These are phyloP conservation scores for Callopanchax toddi DNA, from an alignment of 2,113 vertebrate species.

Conservation along the genomic window DNA sequence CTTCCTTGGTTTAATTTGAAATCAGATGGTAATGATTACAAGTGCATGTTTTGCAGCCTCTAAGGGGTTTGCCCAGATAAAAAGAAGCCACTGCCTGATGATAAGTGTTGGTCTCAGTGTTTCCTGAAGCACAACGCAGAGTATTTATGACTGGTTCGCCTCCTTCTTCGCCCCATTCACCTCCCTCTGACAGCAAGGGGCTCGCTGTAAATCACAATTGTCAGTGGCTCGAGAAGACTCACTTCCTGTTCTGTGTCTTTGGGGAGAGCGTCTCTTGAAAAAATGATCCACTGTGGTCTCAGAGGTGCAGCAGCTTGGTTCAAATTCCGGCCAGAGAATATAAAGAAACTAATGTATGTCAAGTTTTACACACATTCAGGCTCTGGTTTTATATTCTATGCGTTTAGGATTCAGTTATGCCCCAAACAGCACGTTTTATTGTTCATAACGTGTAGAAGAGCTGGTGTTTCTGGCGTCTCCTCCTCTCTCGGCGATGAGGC, in stretches of 20 bases:
- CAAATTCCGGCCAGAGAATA: constrained; percentile 9
- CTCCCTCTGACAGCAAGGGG: constrained; percentile 44
- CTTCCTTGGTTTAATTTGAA: constrained; percentile 7
- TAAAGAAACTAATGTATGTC: constrained; percentile 12
- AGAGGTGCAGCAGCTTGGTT: constrained; percentile 17
- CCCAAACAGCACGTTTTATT: too few species aligned
- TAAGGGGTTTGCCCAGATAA: constrained; percentile 34
- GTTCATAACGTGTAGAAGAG: too few species aligned
- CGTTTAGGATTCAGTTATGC: too few species aligned
- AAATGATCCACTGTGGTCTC: constrained; percentile 20
- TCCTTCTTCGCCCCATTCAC: constrained; percentile 35
- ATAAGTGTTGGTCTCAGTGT: constrained; percentile 34
- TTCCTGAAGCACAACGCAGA: constrained; percentile 50
- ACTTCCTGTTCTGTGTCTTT: constrained; percentile 33
- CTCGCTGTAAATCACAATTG: constrained; percentile 61
- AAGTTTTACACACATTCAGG: constrained; percentile 13
- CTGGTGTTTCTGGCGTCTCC: too few species aligned
- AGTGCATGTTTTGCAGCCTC: constrained; percentile 45
- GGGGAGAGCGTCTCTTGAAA: constrained; percentile 28
- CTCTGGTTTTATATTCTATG: background rate
- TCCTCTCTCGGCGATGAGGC: too few species aligned
- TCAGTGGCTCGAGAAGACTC: constrained; percentile 42
- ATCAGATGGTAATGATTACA: constrained; percentile 42
- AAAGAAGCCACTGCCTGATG: constrained; percentile 53
- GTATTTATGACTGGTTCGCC: constrained; percentile 63